Evolutionary conservation across 2,888 invertebrate species (phyloP).

Genomic region (Dicranocentrus wangi): DNA sequence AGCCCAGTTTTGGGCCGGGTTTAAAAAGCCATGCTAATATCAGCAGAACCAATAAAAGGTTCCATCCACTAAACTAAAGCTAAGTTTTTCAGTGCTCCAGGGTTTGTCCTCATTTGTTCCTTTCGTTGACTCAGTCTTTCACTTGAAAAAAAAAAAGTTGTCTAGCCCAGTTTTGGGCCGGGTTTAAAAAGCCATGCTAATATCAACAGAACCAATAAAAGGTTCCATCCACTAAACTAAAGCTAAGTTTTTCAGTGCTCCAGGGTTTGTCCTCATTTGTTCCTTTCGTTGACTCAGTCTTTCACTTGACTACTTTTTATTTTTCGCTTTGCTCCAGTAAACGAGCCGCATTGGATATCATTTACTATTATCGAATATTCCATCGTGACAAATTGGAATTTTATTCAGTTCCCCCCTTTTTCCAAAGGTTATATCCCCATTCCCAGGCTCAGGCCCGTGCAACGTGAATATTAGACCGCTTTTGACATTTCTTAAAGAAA

Average conservation of each 20-base stretch:
- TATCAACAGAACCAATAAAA: too few species aligned
- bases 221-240: too few species aligned
- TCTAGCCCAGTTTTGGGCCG: too few species aligned
- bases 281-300: constrained; percentile 1
- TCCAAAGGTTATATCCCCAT: constrained; percentile 15
- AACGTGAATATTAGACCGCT: neutral
- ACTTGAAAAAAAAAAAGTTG: neutral
- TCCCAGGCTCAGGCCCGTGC: neutral
- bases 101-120: constrained; percentile 7
- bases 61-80: neutral
- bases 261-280: constrained; percentile 7
- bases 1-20: too few species aligned
- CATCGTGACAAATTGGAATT: constrained; percentile 59
- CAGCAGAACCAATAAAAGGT: too few species aligned
- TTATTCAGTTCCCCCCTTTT: constrained; percentile 48
- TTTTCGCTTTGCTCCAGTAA: constrained; percentile 4
- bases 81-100: neutral
- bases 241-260: neutral
- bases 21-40: too few species aligned
- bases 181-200: too few species aligned
- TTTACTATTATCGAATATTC: constrained; percentile 55
- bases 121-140: neutral
- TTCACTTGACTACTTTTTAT: neutral
- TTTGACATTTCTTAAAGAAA: too few species aligned
- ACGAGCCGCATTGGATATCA: constrained; percentile 44